These are phyloP conservation scores for Lepidurus arcticus DNA, from an alignment of 1,140 invertebrate species.

Conservation along the genomic window DNA sequence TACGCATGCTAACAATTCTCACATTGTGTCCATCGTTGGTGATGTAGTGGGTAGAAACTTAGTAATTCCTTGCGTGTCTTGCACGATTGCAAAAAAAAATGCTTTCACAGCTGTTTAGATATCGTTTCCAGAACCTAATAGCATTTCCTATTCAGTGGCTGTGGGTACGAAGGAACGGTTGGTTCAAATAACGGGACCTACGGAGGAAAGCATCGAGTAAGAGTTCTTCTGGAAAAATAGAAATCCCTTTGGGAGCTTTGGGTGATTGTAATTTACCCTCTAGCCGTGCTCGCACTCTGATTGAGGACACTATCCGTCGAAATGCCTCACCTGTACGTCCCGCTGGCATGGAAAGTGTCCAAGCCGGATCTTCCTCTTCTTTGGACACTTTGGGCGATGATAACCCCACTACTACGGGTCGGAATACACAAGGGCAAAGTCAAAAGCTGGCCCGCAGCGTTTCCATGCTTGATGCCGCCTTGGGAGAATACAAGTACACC, in stretches of 20 bases:
- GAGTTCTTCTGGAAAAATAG: not conserved
- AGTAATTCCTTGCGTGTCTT: not conserved
- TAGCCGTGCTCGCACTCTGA: constrained; percentile 81
- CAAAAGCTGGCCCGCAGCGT: constrained; percentile 61
- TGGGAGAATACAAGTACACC: constrained; percentile 80
- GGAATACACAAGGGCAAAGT: constrained; percentile 53
- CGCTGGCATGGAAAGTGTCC: constrained; percentile 42
- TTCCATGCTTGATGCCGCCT: constrained; percentile 71
- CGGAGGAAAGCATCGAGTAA: constrained; percentile 85
- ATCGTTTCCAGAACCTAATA: not conserved
- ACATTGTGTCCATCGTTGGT: not conserved
- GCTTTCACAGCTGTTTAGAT: not conserved
- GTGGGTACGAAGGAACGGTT: constrained; percentile 85
- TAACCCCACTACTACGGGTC: constrained; percentile 45
- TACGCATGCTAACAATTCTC: not conserved
- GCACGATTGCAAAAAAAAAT: not conserved
- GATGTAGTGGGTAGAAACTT: not conserved
- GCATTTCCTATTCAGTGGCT: constrained; percentile 60
- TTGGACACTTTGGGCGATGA: constrained; percentile 19
- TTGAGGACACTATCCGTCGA: constrained; percentile 84
- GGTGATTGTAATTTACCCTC: constrained; percentile 37
- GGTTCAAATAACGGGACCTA: constrained; percentile 85
- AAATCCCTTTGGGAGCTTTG: not conserved
- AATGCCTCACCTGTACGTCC: constrained; percentile 81
- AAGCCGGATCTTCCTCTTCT: constrained; percentile 23